Evolutionary conservation across 1,140 invertebrate species (phyloP).

Genomic region (Drosophila guanche): DNA sequence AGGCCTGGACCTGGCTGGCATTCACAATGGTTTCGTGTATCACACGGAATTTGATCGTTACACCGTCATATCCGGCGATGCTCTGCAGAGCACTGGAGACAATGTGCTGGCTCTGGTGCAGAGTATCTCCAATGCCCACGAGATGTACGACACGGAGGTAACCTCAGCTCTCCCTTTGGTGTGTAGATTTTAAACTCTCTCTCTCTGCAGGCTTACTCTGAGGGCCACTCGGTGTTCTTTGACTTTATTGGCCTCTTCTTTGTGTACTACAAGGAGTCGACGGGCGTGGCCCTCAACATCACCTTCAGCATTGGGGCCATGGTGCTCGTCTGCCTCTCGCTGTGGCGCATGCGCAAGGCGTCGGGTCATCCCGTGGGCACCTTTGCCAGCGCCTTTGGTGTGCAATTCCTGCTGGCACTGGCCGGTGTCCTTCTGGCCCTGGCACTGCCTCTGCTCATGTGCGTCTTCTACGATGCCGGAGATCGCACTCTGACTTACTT

Average conservation of each 20-base stretch:
- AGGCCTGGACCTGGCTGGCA: slow-evolving; percentile 94
- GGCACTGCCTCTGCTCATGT: slow-evolving; percentile 84
- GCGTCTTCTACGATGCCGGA: slow-evolving; percentile 77
- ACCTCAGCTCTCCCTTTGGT: neutral
- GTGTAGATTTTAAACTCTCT: neutral
- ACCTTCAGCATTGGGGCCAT: slow-evolving; percentile 83
- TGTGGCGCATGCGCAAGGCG: slow-evolving; percentile 62
- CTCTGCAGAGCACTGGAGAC: slow-evolving; percentile 92
- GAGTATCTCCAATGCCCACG: slow-evolving; percentile 86
- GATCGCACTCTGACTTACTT: slow-evolving; percentile 88
- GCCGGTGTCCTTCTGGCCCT: slow-evolving; percentile 87
- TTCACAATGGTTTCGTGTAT: slow-evolving; percentile 95
- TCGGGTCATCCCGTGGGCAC: slow-evolving; percentile 26
- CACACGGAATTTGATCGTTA: slow-evolving; percentile 93
- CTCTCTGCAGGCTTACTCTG: slow-evolving; percentile 52
- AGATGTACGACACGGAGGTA: slow-evolving; percentile 84
- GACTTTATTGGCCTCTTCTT: slow-evolving; percentile 91
- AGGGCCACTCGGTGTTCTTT: slow-evolving; percentile 89
- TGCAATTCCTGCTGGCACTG: slow-evolving; percentile 77
- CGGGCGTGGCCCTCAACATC: slow-evolving; percentile 85
- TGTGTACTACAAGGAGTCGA: slow-evolving; percentile 85
- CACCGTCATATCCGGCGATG: slow-evolving; percentile 89
- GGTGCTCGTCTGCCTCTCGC: slow-evolving; percentile 81
- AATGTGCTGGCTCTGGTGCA: slow-evolving; percentile 89
- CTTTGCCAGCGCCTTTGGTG: slow-evolving; percentile 19